Evolutionary conservation across 2,113 vertebrate species (phyloP).

Genomic region (Hyperoodon ampullatus): DNA sequence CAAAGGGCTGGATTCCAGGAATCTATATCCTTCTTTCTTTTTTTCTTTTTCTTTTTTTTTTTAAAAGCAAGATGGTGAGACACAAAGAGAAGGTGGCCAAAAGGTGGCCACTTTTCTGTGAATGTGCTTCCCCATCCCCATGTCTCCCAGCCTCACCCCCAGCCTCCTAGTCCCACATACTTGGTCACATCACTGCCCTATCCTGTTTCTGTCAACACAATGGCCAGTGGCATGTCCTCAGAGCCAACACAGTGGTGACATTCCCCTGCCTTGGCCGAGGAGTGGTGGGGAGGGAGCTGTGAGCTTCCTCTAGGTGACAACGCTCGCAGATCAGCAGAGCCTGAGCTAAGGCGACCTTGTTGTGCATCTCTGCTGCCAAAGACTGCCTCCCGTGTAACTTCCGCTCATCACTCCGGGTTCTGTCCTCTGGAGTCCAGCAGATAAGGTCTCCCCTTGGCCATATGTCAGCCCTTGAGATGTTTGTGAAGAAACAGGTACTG

Average conservation of each 20-base stretch:
- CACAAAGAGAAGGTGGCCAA: background rate
- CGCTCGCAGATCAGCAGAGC: background rate
- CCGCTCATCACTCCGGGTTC: background rate
- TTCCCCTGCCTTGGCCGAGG: background rate
- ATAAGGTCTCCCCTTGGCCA: background rate
- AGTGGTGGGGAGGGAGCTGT: background rate
- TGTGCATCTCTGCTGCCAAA: background rate
- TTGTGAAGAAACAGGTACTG: background rate
- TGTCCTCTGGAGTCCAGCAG: background rate
- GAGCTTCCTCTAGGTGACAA: background rate
- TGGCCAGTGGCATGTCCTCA: background rate
- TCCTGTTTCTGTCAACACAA: background rate
- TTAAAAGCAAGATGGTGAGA: background rate
- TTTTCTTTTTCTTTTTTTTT: background rate
- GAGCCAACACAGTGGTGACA: too few relatives aligned
- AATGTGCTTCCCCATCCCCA: background rate
- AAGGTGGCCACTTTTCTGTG: background rate
- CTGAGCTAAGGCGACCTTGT: background rate
- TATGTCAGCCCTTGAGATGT: background rate
- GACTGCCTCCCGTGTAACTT: background rate
- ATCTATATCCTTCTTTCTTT: background rate
- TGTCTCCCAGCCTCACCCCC: background rate
- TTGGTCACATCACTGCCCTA: background rate
- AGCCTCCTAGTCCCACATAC: background rate
- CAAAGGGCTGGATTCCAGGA: slow-evolving; percentile 2